Percentiles rank a stretch among this genome's conserved stretches.
Conservation (phyloP, 2,113 vertebrate genomes). For the Erinaceus europaeus region DNA sequence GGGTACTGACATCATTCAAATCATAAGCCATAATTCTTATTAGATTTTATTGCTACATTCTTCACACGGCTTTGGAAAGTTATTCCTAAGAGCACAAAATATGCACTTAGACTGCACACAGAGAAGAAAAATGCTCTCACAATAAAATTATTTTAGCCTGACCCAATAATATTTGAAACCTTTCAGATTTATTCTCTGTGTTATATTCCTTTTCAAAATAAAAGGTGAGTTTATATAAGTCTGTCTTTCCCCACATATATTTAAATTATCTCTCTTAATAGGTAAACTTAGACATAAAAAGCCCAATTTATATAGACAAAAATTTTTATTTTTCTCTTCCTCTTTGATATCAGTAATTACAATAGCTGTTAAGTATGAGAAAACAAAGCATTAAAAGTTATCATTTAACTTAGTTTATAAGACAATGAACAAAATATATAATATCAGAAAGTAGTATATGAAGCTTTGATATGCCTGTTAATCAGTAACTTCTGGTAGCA, state of each 20-base stretch:
- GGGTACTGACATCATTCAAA: slow-evolving; percentile 66
- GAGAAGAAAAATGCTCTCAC: slow-evolving; percentile 70
- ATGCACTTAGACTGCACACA: slow-evolving; percentile 69
- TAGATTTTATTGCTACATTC: slow-evolving; percentile 68
- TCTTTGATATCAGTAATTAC: background rate
- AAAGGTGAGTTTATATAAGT: slow-evolving; percentile 48
- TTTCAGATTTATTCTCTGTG: slow-evolving; percentile 43
- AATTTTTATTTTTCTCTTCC: background rate
- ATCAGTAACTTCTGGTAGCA: slow-evolving; percentile 50
- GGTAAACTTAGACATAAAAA: slow-evolving; percentile 20
- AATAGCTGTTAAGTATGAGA: too few relatives aligned
- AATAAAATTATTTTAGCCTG: slow-evolving; percentile 72
- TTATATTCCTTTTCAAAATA: slow-evolving; percentile 46
- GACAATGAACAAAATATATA: slow-evolving; percentile 30
- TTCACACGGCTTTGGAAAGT: slow-evolving; percentile 69
- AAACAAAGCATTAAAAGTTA: background rate
- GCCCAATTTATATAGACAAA: slow-evolving; percentile 8
- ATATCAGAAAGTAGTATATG: slow-evolving; percentile 24
- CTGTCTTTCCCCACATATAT: slow-evolving; percentile 5
- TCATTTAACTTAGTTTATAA: background rate
- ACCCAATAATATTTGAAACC: slow-evolving; percentile 51
- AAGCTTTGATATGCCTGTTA: slow-evolving; percentile 33
- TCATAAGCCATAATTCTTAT: slow-evolving; percentile 72
- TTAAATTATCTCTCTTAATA: slow-evolving; percentile 5
- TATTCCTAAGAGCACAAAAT: slow-evolving; percentile 72